Base-by-base conservation (phyloP, 2,113 vertebrate species). In the Balaeniceps rex region DNA sequence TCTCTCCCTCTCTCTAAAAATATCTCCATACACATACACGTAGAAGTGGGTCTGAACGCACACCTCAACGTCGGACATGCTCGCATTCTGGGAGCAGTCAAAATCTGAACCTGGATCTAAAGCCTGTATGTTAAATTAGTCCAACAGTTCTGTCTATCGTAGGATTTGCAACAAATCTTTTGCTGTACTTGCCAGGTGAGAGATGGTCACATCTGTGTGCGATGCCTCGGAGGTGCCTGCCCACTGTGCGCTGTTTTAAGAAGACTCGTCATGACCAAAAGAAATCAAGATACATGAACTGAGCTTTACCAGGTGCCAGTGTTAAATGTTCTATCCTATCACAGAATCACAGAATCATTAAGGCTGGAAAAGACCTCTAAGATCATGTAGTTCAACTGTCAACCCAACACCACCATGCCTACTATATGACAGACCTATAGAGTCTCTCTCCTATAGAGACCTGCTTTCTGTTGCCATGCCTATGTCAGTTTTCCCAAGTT, bases 251-350 rank as follows among this genome's bases (percentile, higher is more conserved):
- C 40, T 4, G 18, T 31, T 28, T 31, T 33, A 40, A 46, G 33
- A 51, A 10, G 49, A 36, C 26, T 58, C 52, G 33, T 12, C 40
- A 4, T 19, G 26, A 26, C 44, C 22, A 60, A 24, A 60, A 57
- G 49, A 81, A 58, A 46, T 40, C 10, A 16, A 60, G 58, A 46
- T n/a, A 17, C 2, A 64, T 24, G 42, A 38, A 25, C 40, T 64
- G 34, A 84, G 49, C 44, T 77, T 76, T 52, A 31, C 24, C 40
- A 75, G 36, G 12, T 51, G 58, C 57, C 58, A n/a, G 33, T 4
- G 8, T n/a, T 38, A 19, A 34, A 36, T 4, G 4, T 23, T 64
- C 76, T 57, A 1, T n/a, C 24, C 25, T 63, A 21, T 0, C 3
- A 38, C 66, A n/a, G n/a, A n/a, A n/a, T n/a, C n/a, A n/a, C n/a